Evolutionary conservation across 2,113 vertebrate species (phyloP).

Genomic region (Vanacampus margaritifer): DNA sequence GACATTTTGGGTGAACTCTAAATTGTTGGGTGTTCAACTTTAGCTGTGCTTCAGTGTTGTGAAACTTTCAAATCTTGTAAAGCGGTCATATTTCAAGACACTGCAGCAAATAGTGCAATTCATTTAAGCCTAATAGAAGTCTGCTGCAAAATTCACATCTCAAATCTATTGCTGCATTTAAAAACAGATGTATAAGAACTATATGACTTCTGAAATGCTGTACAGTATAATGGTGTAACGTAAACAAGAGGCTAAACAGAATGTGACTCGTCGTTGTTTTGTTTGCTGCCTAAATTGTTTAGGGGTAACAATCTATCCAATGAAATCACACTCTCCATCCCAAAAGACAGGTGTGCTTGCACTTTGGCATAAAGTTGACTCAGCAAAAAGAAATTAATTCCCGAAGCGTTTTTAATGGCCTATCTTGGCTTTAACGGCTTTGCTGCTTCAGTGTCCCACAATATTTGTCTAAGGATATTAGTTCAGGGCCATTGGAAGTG

Average conservation of each 20-base stretch:
- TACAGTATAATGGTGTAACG: neutral
- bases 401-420: neutral
- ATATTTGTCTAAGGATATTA: neutral
- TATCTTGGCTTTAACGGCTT: neutral
- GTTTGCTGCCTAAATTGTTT: too few relatives aligned
- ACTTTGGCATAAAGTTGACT: neutral
- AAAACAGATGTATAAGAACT: too few relatives aligned
- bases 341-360: neutral
- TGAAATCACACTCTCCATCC: neutral
- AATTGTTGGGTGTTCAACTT: too few relatives aligned
- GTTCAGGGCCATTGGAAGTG: conserved; percentile 4
- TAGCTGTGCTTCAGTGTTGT: too few relatives aligned
- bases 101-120: too few relatives aligned
- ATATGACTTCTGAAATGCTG: neutral
- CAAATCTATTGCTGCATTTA: neutral
- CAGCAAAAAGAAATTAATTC: neutral
- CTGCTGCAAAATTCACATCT: too few relatives aligned
- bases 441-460: conserved; percentile 2
- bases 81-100: too few relatives aligned
- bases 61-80: too few relatives aligned
- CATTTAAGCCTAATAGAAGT: too few relatives aligned
- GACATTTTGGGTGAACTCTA: too few relatives aligned
- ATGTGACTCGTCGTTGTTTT: neutral
- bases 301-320: too few relatives aligned
- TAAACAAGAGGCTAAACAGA: conserved; percentile 9